These are phyloP conservation scores for Vidua macroura DNA, from an alignment of 2,113 vertebrate species.

Conservation along the genomic window DNA sequence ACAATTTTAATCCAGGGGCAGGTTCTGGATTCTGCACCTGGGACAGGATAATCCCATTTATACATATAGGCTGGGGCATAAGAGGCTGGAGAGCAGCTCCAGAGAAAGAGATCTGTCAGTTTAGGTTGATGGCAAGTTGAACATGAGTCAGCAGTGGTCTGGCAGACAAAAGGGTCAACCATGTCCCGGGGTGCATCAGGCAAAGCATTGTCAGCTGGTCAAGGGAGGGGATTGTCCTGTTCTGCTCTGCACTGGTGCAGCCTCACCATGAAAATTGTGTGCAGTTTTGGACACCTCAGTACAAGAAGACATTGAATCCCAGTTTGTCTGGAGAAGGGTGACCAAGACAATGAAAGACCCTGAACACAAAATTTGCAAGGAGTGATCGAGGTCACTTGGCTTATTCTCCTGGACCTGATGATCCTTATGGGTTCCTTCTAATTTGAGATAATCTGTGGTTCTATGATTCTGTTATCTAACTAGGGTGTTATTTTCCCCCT, in stretches of 20 bases:
- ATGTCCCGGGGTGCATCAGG: rapidly evolving
- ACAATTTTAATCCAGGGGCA: neutral
- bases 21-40: neutral
- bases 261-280: neutral
- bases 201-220: rapidly evolving
- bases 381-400: neutral
- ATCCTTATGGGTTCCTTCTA: neutral
- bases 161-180: rapidly evolving
- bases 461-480: neutral
- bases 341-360: neutral
- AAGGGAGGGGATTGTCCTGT: neutral
- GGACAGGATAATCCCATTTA: rapidly evolving
- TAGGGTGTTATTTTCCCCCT: neutral
- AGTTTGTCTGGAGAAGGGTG: neutral
- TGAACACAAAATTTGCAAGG: rapidly evolving
- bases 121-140: neutral
- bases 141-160: neutral
- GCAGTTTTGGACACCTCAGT: neutral
- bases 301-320: neutral
- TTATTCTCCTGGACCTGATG: neutral
- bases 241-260: neutral
- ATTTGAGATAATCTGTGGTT: neutral
- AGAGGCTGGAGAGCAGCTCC: neutral
- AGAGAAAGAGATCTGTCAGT: neutral
- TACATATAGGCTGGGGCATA: rapidly evolving